Percentiles rank a stretch among this genome's conserved stretches.
These are phyloP conservation scores for Clinocottus analis DNA, from an alignment of 2,113 vertebrate genomes.

Conservation along the genomic window DNA sequence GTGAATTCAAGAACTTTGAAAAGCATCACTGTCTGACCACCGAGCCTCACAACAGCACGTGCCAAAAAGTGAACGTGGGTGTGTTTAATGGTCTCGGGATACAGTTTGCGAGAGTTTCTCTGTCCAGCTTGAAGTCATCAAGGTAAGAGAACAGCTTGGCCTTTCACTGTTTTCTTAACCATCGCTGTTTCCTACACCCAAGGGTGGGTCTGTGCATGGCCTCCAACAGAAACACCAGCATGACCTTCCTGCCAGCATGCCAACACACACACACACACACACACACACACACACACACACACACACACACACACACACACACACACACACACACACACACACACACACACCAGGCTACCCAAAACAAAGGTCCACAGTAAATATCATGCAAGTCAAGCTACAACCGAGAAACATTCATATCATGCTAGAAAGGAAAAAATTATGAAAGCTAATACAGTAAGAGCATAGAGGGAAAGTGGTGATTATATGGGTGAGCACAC, in stretches of 20 bases:
- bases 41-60: not conserved
- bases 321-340: constrained; percentile 10
- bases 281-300: constrained; percentile 47
- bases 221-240: constrained; percentile 60
- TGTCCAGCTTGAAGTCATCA: constrained; percentile 59
- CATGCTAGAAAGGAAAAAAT: not conserved
- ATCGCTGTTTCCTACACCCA: constrained; percentile 63
- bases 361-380: constrained; percentile 24
- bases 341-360: not conserved
- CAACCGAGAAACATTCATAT: not conserved
- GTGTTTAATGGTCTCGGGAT: not conserved
- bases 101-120: not conserved
- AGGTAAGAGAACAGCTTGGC: constrained; percentile 36
- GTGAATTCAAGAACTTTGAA: not conserved
- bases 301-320: constrained; percentile 52
- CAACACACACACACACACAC: constrained; percentile 51
- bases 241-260: constrained; percentile 57
- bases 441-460: not conserved
- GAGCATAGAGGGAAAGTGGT: not conserved
- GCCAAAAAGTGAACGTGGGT: not conserved
- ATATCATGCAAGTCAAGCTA: not conserved
- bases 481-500: constrained; percentile 46
- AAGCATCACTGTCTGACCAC: not conserved
- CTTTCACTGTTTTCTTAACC: constrained; percentile 52
- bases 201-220: constrained; percentile 44